phyloP scores from a whole-genome alignment of 2,888 invertebrate genomes.

The Auanema sp. region DNA sequence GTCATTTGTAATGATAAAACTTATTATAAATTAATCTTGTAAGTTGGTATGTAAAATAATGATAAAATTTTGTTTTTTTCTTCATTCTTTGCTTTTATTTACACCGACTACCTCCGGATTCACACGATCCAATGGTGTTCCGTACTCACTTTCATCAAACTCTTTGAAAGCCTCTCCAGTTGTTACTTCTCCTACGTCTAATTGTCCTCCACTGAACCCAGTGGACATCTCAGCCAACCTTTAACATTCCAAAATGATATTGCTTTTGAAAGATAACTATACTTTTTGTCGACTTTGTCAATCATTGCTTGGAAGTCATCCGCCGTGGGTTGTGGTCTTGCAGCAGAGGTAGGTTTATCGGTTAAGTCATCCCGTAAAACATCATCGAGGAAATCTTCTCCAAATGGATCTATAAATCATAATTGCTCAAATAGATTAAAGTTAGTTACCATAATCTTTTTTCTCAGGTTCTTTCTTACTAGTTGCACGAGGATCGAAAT shows the following conservation, averaged over 20 bases:
- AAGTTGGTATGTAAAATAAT: too few relatives aligned
- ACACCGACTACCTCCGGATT: constrained; percentile 29
- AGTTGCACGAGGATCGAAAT: constrained; percentile 85
- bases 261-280: neutral
- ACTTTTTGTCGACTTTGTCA: constrained; percentile 42
- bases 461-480: constrained; percentile 68
- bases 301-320: constrained; percentile 50
- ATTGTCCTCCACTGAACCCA: constrained; percentile 15
- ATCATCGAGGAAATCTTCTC: constrained; percentile 34
- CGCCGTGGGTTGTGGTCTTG: constrained; percentile 28
- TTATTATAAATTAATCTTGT: too few relatives aligned
- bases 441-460: constrained; percentile 26
- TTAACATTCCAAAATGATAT: too few relatives aligned
- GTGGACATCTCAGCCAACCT: constrained; percentile 16
- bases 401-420: constrained; percentile 36
- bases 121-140: constrained; percentile 32
- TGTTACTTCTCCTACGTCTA: constrained; percentile 33
- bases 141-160: constrained; percentile 37
- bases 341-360: constrained; percentile 12
- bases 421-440: neutral
- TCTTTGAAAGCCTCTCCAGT: constrained; percentile 35
- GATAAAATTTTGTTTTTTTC: constrained; percentile 3
- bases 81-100: neutral
- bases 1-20: too few relatives aligned
- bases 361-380: constrained; percentile 7